phyloP scores from a whole-genome alignment of 92 coral and sea anemone genomes.

The Zoanthus sociatus region DNA sequence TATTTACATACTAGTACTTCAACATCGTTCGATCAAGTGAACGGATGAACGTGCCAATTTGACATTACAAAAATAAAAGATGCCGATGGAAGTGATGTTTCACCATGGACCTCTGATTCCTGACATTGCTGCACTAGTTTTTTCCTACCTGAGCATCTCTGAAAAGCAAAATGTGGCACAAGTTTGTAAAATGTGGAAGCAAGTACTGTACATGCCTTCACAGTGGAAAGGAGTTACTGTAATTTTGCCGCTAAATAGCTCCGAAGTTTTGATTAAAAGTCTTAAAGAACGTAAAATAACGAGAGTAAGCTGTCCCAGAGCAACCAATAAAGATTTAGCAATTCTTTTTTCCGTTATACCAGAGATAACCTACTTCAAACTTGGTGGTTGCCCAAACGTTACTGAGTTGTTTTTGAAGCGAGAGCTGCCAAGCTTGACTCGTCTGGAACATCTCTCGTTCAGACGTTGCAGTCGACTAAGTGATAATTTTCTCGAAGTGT shows the following conservation, averaged over 20 bases:
- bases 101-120: conserved; percentile 94
- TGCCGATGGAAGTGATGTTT: conserved; percentile 31
- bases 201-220: conserved; percentile 76
- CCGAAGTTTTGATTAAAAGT: conserved; percentile 74
- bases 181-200: conserved; percentile 87
- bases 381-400: conserved; percentile 90
- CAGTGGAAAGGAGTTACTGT: conserved; percentile 84
- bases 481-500: conserved; percentile 78
- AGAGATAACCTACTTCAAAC: conserved; percentile 76
- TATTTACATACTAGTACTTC: neutral
- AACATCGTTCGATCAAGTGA: no score
- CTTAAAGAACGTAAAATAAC: conserved; percentile 80
- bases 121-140: conserved; percentile 85
- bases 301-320: conserved; percentile 74
- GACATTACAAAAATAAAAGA: neutral
- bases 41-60: neutral
- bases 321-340: conserved; percentile 76
- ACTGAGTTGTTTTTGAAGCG: conserved; percentile 76
- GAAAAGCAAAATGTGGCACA: conserved; percentile 84
- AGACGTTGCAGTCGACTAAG: conserved; percentile 84
- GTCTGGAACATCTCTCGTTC: conserved; percentile 80
- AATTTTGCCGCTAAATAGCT: conserved; percentile 72
- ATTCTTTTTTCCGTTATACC: conserved; percentile 74
- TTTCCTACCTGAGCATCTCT: conserved; percentile 73
- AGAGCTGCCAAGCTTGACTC: conserved; percentile 64